Evolutionary conservation across 2,888 invertebrate species (phyloP).

Genomic region (Conchocele bisecta): DNA sequence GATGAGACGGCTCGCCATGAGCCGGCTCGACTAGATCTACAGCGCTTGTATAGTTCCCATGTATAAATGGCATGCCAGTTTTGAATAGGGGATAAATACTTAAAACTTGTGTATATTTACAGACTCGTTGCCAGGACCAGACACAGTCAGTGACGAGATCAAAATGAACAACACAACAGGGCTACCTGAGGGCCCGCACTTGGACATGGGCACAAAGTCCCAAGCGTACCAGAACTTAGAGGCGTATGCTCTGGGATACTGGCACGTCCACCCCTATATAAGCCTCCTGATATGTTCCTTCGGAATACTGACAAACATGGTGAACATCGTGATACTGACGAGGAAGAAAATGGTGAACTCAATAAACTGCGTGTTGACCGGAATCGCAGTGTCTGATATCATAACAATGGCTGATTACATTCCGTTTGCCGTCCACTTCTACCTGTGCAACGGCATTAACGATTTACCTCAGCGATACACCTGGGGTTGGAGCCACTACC

Average conservation of each 20-base stretch:
- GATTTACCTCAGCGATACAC: conserved; percentile 70
- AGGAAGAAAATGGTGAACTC: conserved; percentile 93
- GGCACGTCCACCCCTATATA: conserved; percentile 90
- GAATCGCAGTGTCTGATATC: conserved; percentile 93
- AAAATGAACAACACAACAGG: too few species aligned
- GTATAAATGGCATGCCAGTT: too few species aligned
- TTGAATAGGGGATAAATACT: too few species aligned
- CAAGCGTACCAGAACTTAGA: conserved; percentile 28
- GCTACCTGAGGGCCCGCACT: too few species aligned
- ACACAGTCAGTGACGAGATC: too few species aligned
- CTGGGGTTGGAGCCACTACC: conserved; percentile 80
- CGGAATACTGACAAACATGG: conserved; percentile 93
- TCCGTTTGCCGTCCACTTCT: conserved; percentile 90
- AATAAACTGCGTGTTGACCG: conserved; percentile 94
- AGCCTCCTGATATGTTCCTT: conserved; percentile 93
- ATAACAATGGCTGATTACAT: conserved; percentile 94
- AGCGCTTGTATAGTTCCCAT: too few species aligned
- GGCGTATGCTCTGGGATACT: conserved; percentile 66
- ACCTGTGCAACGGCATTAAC: conserved; percentile 65
- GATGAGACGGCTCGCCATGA: too few species aligned
- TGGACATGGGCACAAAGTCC: too few species aligned
- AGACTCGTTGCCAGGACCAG: too few species aligned
- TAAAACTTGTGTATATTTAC: too few species aligned
- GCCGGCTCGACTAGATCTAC: too few species aligned
- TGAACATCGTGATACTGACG: conserved; percentile 93